Evolutionary conservation across 1,140 invertebrate species (phyloP).

Genomic region (Temnothorax nylanderi): DNA sequence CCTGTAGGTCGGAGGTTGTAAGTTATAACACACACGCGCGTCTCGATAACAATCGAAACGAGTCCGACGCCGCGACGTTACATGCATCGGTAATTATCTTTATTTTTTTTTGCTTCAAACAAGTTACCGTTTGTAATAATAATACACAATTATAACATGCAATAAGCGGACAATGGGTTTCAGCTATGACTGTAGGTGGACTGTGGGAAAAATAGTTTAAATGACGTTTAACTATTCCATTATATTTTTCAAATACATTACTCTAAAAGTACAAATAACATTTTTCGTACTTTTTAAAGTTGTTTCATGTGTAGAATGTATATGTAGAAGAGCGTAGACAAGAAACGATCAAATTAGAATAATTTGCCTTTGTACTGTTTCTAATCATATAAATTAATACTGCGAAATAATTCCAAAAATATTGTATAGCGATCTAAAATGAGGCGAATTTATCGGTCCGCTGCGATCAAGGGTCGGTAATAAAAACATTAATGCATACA

Average conservation of each 20-base stretch:
- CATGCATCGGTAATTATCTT: background rate
- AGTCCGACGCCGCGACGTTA: background rate
- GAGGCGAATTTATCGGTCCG: background rate
- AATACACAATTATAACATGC: background rate
- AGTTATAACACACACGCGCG: conserved; percentile 32
- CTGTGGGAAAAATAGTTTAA: background rate
- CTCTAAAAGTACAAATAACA: background rate
- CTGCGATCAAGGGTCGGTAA: background rate
- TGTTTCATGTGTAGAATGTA: background rate
- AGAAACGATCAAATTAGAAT: background rate
- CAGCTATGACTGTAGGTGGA: background rate
- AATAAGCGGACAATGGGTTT: background rate
- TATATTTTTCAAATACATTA: background rate
- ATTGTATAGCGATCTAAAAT: background rate
- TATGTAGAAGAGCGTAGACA: no score
- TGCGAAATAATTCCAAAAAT: background rate
- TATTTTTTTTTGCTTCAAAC: background rate
- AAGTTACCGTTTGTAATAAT: background rate
- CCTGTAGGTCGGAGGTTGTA: conserved; percentile 56
- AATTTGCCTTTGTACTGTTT: background rate
- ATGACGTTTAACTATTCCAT: no score
- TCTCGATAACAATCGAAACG: conserved; percentile 65
- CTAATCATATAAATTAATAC: background rate
- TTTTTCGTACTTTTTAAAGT: background rate
- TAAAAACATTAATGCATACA: background rate